Percentiles rank a stretch among this genome's conserved stretches.
These are phyloP conservation scores for Ascaphus truei DNA, from an alignment of 2,113 vertebrate genomes.

Conservation along the genomic window DNA sequence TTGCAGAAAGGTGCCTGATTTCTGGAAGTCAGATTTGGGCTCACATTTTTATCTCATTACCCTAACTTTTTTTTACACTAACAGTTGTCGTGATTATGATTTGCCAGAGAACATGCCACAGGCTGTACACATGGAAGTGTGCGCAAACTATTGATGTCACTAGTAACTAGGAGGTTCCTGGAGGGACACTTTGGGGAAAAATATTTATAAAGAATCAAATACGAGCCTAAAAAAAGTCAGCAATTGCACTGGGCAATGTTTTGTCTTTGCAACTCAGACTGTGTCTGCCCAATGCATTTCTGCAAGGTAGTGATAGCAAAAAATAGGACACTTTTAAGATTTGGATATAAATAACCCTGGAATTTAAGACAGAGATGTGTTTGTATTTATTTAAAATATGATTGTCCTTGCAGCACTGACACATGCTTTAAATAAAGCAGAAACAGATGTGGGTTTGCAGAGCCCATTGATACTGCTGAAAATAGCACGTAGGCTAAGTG, in stretches of 20 bases:
- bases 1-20: too few species aligned
- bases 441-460: neutral
- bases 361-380: neutral
- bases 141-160: too few species aligned
- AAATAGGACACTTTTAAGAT: neutral
- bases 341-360: neutral
- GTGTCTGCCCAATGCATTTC: constrained; percentile 4
- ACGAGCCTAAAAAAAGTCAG: neutral
- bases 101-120: neutral
- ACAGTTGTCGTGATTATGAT: too few species aligned
- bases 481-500: neutral
- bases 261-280: neutral
- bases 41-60: too few species aligned
- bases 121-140: neutral
- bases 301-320: neutral
- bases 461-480: neutral
- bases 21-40: too few species aligned
- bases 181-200: neutral
- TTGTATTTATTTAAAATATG: constrained; percentile 10
- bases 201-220: neutral
- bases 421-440: neutral
- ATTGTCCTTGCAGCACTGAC: neutral
- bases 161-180: neutral
- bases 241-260: neutral
- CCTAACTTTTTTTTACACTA: too few species aligned